phyloP scores from a whole-genome alignment of 1,140 invertebrate species.

The Vanessa tameamea region DNA sequence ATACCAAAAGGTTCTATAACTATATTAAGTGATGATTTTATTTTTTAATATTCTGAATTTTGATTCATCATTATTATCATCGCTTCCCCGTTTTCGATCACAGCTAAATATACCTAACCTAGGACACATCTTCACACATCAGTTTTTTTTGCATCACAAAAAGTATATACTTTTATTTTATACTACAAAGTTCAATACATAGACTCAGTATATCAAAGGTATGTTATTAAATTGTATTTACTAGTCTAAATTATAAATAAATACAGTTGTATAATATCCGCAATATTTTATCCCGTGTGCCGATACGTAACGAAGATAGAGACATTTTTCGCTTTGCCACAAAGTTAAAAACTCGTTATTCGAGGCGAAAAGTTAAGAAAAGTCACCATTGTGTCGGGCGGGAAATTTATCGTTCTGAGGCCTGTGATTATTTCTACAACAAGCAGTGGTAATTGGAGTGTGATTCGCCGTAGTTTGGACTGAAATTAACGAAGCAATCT shows the following conservation, averaged over 20 bases:
- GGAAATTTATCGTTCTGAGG: slow-evolving; percentile 61
- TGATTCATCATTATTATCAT: too few species aligned
- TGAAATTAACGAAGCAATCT: background rate
- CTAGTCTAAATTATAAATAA: background rate
- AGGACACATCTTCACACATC: too few species aligned
- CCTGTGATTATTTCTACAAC: slow-evolving; percentile 48
- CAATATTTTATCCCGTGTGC: slow-evolving; percentile 24
- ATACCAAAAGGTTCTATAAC: too few species aligned
- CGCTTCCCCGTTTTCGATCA: too few species aligned
- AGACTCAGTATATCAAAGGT: too few species aligned
- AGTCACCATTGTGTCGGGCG: slow-evolving; percentile 67
- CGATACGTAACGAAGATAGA: slow-evolving; percentile 55
- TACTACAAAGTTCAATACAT: too few species aligned
- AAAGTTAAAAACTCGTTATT: slow-evolving; percentile 81
- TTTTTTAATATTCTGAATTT: too few species aligned
- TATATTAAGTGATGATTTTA: too few species aligned
- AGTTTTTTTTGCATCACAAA: too few species aligned
- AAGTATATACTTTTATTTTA: too few species aligned
- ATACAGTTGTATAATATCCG: background rate
- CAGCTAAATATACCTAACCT: too few species aligned
- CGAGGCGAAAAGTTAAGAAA: slow-evolving; percentile 70
- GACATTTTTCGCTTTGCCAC: slow-evolving; percentile 77
- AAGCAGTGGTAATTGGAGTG: slow-evolving; percentile 44
- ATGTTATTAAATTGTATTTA: background rate
- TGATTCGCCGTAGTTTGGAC: slow-evolving; percentile 37